Evolutionary conservation across 1,140 invertebrate species (phyloP).

Genomic region (Amyelois transitella): DNA sequence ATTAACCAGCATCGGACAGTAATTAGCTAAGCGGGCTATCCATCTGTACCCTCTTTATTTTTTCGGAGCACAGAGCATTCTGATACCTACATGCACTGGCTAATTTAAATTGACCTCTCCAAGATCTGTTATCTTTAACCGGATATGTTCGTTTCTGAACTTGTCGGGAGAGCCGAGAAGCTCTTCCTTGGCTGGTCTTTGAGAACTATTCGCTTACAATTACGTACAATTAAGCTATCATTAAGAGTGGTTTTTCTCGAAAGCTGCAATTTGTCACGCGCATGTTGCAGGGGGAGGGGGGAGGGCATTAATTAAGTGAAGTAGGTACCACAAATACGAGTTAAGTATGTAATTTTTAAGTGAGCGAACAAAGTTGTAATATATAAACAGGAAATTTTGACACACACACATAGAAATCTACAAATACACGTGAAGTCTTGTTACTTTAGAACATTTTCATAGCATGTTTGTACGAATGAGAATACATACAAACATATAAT

Average conservation of each 20-base stretch:
- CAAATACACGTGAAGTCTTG: too few species aligned
- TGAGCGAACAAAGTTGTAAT: neutral
- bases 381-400: too few species aligned
- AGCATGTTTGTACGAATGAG: too few species aligned
- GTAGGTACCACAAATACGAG: neutral
- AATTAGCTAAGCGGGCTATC: too few species aligned
- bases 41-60: neutral
- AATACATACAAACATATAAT: too few species aligned
- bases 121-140: neutral
- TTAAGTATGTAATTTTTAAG: constrained; percentile 1
- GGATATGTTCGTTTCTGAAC: neutral
- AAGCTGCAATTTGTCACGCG: constrained; percentile 41
- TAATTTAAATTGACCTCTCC: neutral
- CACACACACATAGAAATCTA: too few species aligned
- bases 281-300: constrained; percentile 3
- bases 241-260: constrained; percentile 28
- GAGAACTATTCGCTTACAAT: constrained; percentile 21
- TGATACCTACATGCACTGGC: neutral
- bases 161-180: neutral
- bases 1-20: too few species aligned
- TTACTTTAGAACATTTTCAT: too few species aligned
- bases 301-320: constrained; percentile 15
- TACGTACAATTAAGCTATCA: constrained; percentile 44
- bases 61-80: neutral
- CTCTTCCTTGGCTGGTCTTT: neutral